These are phyloP conservation scores for Argyra leucocephala DNA, from an alignment of 2,888 invertebrate species.

Conservation along the genomic window DNA sequence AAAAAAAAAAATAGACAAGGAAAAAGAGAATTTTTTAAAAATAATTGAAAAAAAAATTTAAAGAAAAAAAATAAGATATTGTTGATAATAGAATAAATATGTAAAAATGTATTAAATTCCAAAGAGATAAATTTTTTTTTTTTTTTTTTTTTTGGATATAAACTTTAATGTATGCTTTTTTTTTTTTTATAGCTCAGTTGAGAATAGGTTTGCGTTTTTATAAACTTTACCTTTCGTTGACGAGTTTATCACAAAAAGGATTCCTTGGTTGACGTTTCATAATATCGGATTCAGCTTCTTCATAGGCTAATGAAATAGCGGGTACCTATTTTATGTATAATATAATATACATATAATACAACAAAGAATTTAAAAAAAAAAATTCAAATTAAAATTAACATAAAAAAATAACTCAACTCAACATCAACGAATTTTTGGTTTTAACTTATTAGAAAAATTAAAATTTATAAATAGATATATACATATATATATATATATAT, in stretches of 20 bases:
- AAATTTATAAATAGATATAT: background rate
- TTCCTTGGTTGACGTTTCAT: constrained; percentile 98
- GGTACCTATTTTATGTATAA: constrained; percentile 59
- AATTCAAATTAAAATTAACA: background rate
- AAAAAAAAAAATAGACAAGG: too few relatives aligned
- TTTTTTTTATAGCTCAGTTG: constrained; percentile 7
- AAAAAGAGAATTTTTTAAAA: too few relatives aligned
- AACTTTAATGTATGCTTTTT: constrained; percentile 5
- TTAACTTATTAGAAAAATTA: background rate
- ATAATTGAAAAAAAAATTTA: background rate
- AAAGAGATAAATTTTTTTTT: constrained; percentile 11
- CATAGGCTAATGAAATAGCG: constrained; percentile 96
- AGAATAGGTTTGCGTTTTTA: background rate
- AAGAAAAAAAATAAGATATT: background rate
- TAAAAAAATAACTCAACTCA: background rate
- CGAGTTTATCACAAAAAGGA: constrained; percentile 94
- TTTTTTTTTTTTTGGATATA: constrained; percentile 23
- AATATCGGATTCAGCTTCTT: constrained; percentile 96
- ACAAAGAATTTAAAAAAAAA: background rate
- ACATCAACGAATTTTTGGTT: background rate
- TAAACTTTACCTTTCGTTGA: constrained; percentile 84
- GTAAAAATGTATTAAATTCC: background rate
- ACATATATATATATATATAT: too few relatives aligned
- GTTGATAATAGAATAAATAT: background rate
- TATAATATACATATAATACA: constrained; percentile 8